Conservation (phyloP, 2,888 invertebrate species). For the Cataglyphis rosenhaueri region DNA sequence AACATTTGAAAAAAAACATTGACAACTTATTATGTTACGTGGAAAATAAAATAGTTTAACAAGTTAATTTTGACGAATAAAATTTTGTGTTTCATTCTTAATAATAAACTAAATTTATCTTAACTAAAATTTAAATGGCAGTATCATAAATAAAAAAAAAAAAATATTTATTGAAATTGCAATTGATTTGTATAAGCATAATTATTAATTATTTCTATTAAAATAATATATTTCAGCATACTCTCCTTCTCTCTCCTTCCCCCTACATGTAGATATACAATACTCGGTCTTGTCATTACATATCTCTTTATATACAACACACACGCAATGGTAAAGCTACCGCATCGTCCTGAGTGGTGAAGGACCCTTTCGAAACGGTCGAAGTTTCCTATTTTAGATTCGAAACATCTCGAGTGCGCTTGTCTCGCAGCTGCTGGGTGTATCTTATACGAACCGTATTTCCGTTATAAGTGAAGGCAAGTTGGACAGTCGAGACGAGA, state of each 20-base stretch:
- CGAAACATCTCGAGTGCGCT: conserved; percentile 51
- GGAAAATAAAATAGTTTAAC: neutral
- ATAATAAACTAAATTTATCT: neutral
- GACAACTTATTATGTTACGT: neutral
- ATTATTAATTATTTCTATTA: neutral
- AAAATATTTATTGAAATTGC: neutral
- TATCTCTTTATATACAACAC: conserved; percentile 9
- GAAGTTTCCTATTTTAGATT: conserved; percentile 53
- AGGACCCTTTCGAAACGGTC: conserved; percentile 47
- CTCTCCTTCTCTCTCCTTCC: too few species aligned
- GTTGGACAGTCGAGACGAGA: conserved; percentile 47
- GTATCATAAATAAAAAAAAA: neutral
- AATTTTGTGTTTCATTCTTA: neutral
- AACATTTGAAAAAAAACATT: neutral
- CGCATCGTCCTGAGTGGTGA: conserved; percentile 26
- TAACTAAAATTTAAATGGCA: neutral
- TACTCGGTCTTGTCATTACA: neutral
- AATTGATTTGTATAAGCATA: neutral
- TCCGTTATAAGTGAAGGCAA: conserved; percentile 50
- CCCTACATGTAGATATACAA: neutral
- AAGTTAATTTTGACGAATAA: neutral
- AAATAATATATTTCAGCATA: neutral
- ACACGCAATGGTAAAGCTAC: neutral
- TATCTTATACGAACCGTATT: conserved; percentile 57
- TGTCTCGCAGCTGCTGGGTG: conserved; percentile 46